A percentile compares a stretch with the other conserved stretches of the same genome.
phyloP scores from a whole-genome alignment of 2,888 invertebrate species.

The Pseudococcus longispinus region DNA sequence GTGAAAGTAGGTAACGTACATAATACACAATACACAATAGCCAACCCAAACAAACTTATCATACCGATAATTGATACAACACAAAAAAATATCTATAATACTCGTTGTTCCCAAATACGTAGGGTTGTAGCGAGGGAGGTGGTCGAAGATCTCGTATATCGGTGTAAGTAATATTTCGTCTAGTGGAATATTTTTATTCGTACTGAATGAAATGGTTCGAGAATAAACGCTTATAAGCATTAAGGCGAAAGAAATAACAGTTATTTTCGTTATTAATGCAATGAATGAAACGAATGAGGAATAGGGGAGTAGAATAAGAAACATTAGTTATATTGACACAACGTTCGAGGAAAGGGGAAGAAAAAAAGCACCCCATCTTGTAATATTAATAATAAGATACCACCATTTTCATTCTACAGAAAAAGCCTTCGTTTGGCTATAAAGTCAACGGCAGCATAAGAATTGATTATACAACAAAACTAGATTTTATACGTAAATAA shows the following conservation, averaged over 20 bases:
- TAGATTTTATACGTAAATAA: slow-evolving; percentile 29
- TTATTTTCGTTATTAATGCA: slow-evolving; percentile 37
- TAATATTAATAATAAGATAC: slow-evolving; percentile 26
- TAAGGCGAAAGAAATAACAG: slow-evolving; percentile 42
- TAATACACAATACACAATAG: neutral
- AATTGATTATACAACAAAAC: slow-evolving; percentile 38
- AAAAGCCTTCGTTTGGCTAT: slow-evolving; percentile 34
- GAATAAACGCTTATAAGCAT: slow-evolving; percentile 39
- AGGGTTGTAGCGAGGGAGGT: neutral
- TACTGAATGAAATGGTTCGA: slow-evolving; percentile 35
- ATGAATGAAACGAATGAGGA: slow-evolving; percentile 9
- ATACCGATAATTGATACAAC: neutral
- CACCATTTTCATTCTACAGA: neutral
- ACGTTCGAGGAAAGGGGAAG: neutral
- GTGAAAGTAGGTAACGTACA: neutral
- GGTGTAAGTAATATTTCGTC: neutral
- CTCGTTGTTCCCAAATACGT: neutral
- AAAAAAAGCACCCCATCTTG: slow-evolving; percentile 35
- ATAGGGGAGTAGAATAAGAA: slow-evolving; percentile 35
- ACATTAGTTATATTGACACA: slow-evolving; percentile 41
- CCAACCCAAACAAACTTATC: slow-evolving; percentile 25
- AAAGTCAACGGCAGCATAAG: slow-evolving; percentile 25
- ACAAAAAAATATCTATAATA: neutral
- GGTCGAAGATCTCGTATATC: neutral
- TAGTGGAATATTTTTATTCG: slow-evolving; percentile 15